Evolutionary conservation across 2,888 invertebrate genomes (phyloP), one percentile per base, ranked within the genome.

Genomic region (Phortica okadai): DNA sequence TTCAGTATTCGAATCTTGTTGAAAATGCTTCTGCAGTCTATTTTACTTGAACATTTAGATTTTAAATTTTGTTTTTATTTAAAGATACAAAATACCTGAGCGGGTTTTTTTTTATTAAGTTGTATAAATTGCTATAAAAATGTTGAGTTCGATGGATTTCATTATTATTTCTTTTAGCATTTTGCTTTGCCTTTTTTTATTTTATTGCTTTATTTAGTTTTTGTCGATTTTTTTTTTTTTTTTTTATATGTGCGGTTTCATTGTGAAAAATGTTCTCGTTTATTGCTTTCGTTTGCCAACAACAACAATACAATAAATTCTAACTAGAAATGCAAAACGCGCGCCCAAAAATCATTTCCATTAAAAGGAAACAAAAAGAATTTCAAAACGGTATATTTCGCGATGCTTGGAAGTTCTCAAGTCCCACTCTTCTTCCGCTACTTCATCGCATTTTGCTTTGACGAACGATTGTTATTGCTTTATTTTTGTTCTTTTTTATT

Each of bases 71-170:
- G 33, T 56, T 72, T 70, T 42, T 74, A n/a, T 58, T 72, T 33
- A 56, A 72, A 56, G n/a, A 42, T 73, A 73, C 45, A 73, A 73
- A 66, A 66, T 74, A 66, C 74, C 74, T 74, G 74, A 74, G 74
- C n/a, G 11, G 76, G 70, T 78, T 77, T 77, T 73, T 74, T 78
- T 74, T 77, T 75, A 67, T 77, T 75, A 74, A 74, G 75, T 76
- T 73, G 75, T 75, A 77, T 76, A 77, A 75, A 76, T 66, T 66
- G 42, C 42, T 66, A 42, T 66, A 66, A 69, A 75, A 75, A 50
- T 3, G 10, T 33, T 66, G 2, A 7, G 16, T 74, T 69, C 58
- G 67, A 58, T 75, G 59, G 59, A 50, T 62, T 75, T 41, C 41
- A 41, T 11, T 25, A 14, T 73, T 21, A 21, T 21, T 21, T 21